Conservation (phyloP, 35 echinoderm and acorn worm genomes). For the Anneissia japonica region DNA sequence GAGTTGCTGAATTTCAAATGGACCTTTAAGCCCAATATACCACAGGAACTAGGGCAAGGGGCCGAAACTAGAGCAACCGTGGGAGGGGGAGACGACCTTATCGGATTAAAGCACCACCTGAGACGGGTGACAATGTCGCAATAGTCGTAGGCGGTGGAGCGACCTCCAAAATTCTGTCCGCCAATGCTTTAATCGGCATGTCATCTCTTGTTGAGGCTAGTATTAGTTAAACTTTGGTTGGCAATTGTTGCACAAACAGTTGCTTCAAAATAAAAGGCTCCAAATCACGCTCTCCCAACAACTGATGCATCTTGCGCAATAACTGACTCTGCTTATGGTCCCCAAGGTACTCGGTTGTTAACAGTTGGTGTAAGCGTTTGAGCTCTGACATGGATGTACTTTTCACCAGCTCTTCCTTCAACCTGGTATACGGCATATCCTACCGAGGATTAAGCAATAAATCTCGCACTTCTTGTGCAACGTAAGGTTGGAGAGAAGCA, state of each 20-base stretch:
- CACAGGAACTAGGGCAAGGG: too few species aligned
- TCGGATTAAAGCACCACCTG: too few species aligned
- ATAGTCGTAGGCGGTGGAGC: too few species aligned
- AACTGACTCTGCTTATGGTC: constrained; percentile 36
- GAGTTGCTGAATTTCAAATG: too few species aligned
- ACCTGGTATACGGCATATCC: background rate
- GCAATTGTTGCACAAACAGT: constrained; percentile 24
- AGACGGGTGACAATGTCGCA: too few species aligned
- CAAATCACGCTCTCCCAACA: constrained; percentile 25
- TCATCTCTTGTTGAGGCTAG: background rate
- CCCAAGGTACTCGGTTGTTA: constrained; percentile 27
- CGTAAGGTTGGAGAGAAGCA: constrained; percentile 2
- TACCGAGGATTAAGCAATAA: background rate
- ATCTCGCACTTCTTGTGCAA: constrained; percentile 14
- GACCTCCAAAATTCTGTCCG: too few species aligned
- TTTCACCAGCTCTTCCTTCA: constrained; percentile 2
- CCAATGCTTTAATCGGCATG: too few species aligned
- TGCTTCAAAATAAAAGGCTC: constrained; percentile 30
- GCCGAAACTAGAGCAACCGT: too few species aligned
- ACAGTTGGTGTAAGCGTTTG: constrained; percentile 32
- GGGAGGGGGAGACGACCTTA: too few species aligned
- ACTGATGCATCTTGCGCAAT: constrained; percentile 29
- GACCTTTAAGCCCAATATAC: too few species aligned
- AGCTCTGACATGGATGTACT: constrained; percentile 31
- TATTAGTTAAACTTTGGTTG: constrained; percentile 37